Evolutionary conservation across 1,140 invertebrate species (phyloP).

Genomic region (Polypedilum pembai): DNA sequence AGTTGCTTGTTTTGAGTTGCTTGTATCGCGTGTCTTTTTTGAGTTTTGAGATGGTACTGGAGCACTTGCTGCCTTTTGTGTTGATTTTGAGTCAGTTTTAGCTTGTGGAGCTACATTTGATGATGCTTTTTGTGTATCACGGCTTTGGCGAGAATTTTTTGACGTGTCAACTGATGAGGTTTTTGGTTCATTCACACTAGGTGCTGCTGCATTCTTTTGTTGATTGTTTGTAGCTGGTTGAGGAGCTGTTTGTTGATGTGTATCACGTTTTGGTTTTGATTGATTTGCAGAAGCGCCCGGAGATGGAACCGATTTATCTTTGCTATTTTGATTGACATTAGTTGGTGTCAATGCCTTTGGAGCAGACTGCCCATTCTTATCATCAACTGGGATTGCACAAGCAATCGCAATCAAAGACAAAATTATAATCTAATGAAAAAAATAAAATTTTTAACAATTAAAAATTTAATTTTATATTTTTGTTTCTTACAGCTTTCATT

Average conservation of each 20-base stretch:
- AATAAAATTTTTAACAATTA: background rate
- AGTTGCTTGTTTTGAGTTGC: background rate
- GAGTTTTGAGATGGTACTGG: background rate
- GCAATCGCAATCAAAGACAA: background rate
- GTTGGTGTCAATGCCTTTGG: background rate
- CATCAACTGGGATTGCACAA: background rate
- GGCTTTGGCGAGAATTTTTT: background rate
- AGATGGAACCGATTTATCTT: background rate
- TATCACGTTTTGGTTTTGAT: background rate
- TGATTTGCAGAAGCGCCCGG: background rate
- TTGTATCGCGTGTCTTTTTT: background rate
- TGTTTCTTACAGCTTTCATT: background rate
- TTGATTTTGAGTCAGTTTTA: background rate
- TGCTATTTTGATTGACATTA: background rate
- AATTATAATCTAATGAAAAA: background rate
- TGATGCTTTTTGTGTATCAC: background rate
- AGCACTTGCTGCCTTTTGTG: background rate
- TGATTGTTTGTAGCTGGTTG: background rate
- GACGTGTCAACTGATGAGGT: background rate
- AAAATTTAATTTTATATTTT: conserved; percentile 4
- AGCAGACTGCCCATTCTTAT: background rate
- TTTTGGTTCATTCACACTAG: too few relatives aligned
- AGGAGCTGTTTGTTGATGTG: background rate
- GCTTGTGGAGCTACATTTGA: background rate
- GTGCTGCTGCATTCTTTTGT: background rate